These are phyloP conservation scores for Loxodonta africana DNA, from an alignment of 2,113 vertebrate genomes.

Conservation along the genomic window DNA sequence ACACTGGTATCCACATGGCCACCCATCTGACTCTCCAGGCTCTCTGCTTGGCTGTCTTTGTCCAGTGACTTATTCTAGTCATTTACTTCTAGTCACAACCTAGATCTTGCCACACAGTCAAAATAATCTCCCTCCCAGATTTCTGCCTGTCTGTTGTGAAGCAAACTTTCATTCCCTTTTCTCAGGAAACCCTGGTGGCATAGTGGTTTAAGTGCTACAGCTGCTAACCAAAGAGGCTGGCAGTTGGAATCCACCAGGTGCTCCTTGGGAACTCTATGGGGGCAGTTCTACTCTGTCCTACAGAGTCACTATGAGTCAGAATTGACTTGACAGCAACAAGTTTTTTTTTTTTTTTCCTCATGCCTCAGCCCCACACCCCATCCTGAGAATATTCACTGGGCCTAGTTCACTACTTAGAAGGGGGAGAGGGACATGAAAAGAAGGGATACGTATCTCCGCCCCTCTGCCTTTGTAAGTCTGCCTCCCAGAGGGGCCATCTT, in stretches of 20 bases:
- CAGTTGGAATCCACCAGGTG: too few relatives aligned
- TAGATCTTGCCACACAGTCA: background rate
- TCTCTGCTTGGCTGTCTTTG: background rate
- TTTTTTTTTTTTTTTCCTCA: too few relatives aligned
- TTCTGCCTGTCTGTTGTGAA: background rate
- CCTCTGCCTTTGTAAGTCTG: background rate
- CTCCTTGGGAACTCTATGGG: too few relatives aligned
- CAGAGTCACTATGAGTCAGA: too few relatives aligned
- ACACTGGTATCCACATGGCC: accelerated
- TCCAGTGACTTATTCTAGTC: background rate
- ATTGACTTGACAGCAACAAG: too few relatives aligned
- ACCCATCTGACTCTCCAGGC: too few relatives aligned
- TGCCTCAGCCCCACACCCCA: background rate
- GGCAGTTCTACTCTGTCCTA: too few relatives aligned
- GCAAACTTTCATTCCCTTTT: background rate
- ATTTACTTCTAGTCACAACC: background rate
- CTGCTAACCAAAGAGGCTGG: too few relatives aligned
- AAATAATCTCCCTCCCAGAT: background rate
- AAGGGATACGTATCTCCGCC: background rate
- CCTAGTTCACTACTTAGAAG: background rate
- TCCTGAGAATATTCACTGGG: background rate
- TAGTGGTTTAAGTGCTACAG: too few relatives aligned
- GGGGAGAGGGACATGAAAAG: accelerated
- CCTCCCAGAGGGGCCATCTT: background rate
- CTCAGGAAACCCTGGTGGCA: too few relatives aligned